Base-by-base conservation (phyloP, 2,888 invertebrate genomes). In the Notodonta ziczac region DNA sequence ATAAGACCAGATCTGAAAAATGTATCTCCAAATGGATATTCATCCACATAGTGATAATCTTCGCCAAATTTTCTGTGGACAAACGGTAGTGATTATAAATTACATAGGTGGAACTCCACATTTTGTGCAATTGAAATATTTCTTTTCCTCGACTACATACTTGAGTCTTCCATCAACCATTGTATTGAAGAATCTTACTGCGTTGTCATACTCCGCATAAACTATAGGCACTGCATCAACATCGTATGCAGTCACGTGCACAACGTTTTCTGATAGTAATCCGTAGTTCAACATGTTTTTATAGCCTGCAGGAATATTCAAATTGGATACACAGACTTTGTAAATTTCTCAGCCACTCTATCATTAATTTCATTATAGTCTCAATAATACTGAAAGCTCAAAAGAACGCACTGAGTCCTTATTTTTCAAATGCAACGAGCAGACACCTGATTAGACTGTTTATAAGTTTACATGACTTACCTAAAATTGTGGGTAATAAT, bases 151-250 rank as follows among this genome's bases (percentile, higher is more conserved):
- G n/a, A n/a, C n/a, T 46, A 66, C 81, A 82, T 76, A 91, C 90
- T 89, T 90, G 12, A 90, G 80, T 67, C 88, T 80, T 7, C 89
- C 90, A 63, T 88, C 88, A 14, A 87, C 52, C 51, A 89, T 76
- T 0, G 88, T 89, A 56, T 81, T 83, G 64, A 87, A 90, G 69
- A 80, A 91, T 72, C 88, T 76, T 35, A 78, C 72, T 16, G 85
- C 87, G 8, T 88, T 83, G 32, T 87, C 90, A 66, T 80, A 90
- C 64, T 90, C 90, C 0, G 88, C 86, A 59, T 84, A 90, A 0
- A 90, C 77, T 3, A 87, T 74, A 1, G 90, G 90, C 3, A 82
- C 81, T 2, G 81, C 76, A 12, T 83, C 78, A 44, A 81, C 82
- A 12, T 86, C 81, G 66, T 88, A 89, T 0, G 72, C 67, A 46